Conservation (phyloP, 2,888 invertebrate genomes). For the Lagria hirta region DNA sequence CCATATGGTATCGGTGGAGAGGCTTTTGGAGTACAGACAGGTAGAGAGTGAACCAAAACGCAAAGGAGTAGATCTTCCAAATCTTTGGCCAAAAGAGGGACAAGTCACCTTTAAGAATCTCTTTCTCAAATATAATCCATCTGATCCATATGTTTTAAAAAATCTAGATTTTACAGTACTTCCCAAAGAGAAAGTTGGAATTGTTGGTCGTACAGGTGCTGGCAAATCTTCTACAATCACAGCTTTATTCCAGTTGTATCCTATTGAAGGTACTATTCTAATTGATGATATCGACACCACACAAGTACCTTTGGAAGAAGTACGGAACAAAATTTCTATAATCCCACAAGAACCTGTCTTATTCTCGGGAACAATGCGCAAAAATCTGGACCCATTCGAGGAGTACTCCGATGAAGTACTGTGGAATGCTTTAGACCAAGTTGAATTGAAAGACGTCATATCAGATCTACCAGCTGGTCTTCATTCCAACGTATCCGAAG, state of each 20-base stretch:
- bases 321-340: conserved; percentile 77
- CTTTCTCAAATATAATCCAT: conserved; percentile 70
- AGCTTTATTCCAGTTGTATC: conserved; percentile 79
- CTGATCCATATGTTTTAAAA: conserved; percentile 73
- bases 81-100: conserved; percentile 73
- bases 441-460: conserved; percentile 57
- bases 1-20: conserved; percentile 53
- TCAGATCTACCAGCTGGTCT: conserved; percentile 59
- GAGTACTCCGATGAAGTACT: conserved; percentile 41
- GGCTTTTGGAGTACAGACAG: conserved; percentile 43
- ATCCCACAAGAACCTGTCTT: conserved; percentile 86
- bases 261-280: conserved; percentile 73
- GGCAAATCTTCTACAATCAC: conserved; percentile 80
- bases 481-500: conserved; percentile 59
- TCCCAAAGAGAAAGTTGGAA: conserved; percentile 74
- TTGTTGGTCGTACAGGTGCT: conserved; percentile 82
- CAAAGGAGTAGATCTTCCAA: conserved; percentile 54
- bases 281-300: conserved; percentile 79
- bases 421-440: conserved; percentile 49
- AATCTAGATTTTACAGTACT: conserved; percentile 68
- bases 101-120: conserved; percentile 69
- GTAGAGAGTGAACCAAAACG: conserved; percentile 44
- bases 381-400: conserved; percentile 46
- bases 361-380: conserved; percentile 70
- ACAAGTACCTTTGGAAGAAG: conserved; percentile 70